Conservation (phyloP, 2,888 invertebrate species). For the Dinocampus coccinellae region DNA sequence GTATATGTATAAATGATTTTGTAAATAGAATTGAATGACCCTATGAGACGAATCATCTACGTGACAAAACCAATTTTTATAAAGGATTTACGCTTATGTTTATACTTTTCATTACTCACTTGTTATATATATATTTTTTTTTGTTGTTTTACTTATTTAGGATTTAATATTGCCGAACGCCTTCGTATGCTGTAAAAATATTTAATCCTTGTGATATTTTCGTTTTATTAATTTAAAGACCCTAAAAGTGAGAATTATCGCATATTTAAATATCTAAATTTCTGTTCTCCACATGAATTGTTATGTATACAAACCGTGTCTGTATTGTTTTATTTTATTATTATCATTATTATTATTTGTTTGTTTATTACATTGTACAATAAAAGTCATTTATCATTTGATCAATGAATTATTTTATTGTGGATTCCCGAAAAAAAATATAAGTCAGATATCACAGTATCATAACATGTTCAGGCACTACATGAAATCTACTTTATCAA, state of each 20-base stretch:
- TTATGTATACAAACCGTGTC: constrained; percentile 12
- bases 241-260: constrained; percentile 21
- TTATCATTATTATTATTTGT: neutral
- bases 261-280: constrained; percentile 14
- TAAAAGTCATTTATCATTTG: neutral
- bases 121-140: constrained; percentile 6
- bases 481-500: neutral
- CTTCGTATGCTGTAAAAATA: constrained; percentile 22
- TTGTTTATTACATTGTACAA: neutral
- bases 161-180: constrained; percentile 11
- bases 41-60: neutral
- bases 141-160: constrained; percentile 11
- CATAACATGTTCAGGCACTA: neutral
- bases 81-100: constrained; percentile 28
- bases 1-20: neutral
- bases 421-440: too few species aligned
- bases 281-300: neutral
- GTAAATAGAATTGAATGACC: constrained; percentile 1
- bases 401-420: neutral
- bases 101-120: neutral
- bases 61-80: neutral
- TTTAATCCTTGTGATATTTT: constrained; percentile 44
- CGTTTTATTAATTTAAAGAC: constrained; percentile 37
- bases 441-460: too few species aligned
- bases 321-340: neutral